Evolutionary conservation across 2,888 invertebrate genomes (phyloP).

Genomic region (Drosophila differens): DNA sequence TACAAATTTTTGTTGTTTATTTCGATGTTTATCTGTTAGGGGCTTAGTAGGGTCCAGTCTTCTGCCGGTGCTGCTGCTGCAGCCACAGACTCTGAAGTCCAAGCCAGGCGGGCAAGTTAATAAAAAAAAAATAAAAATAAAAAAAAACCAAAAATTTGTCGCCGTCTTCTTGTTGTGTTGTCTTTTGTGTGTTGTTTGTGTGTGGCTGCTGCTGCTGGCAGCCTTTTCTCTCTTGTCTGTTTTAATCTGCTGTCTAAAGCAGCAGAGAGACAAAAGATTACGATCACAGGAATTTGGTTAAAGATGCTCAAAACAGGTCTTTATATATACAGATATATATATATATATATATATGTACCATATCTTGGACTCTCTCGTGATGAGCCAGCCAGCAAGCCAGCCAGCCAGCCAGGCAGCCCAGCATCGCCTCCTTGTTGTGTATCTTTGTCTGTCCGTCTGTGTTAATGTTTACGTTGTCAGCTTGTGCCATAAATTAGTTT

Average conservation of each 20-base stretch:
- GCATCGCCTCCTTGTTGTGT: constrained; percentile 32
- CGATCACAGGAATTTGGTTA: constrained; percentile 82
- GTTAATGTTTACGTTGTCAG: constrained; percentile 83
- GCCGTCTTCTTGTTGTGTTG: constrained; percentile 65
- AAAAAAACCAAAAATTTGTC: constrained; percentile 58
- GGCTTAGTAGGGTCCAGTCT: constrained; percentile 52
- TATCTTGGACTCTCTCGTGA: constrained; percentile 17
- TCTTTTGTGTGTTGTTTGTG: constrained; percentile 43
- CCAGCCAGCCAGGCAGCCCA: constrained; percentile 19
- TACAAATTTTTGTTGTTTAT: constrained; percentile 80
- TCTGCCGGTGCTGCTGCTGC: background rate
- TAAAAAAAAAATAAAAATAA: constrained; percentile 51
- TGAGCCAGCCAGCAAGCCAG: constrained; percentile 35
- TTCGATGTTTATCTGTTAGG: constrained; percentile 68
- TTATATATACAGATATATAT: constrained; percentile 38
- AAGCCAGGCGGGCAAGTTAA: constrained; percentile 54
- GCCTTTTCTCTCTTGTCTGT: constrained; percentile 52
- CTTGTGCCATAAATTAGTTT: constrained; percentile 85
- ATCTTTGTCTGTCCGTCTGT: constrained; percentile 32
- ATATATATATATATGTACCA: constrained; percentile 6
- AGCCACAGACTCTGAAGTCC: constrained; percentile 23
- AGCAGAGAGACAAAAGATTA: constrained; percentile 82
- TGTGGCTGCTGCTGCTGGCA: constrained; percentile 17
- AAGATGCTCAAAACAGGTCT: constrained; percentile 80
- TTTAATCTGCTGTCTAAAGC: constrained; percentile 78